Evolutionary conservation across 2,113 vertebrate species (phyloP).

Genomic region (Psephotus haematonotus): DNA sequence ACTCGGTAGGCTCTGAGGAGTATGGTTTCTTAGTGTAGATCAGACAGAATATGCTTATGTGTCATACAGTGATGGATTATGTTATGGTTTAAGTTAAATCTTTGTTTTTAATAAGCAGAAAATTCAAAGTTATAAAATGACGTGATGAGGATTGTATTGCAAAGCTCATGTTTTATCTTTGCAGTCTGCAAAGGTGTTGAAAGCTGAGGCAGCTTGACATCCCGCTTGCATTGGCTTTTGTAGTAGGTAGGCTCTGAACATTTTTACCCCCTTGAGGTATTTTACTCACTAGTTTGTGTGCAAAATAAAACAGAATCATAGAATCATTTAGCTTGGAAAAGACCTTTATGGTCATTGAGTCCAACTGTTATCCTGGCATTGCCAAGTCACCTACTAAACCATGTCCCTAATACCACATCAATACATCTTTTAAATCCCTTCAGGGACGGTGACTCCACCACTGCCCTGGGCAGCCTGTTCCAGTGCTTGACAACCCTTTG

Average conservation of each 20-base stretch:
- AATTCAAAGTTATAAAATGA: not conserved
- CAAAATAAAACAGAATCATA: not conserved
- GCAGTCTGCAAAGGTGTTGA: not conserved
- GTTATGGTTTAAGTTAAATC: not conserved
- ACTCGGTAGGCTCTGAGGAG: not conserved
- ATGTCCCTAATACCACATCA: not conserved
- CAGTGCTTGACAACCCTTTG: not conserved
- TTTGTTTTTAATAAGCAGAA: not conserved
- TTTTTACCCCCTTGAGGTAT: not conserved
- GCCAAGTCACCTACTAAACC: not conserved
- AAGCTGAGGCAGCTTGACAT: not conserved
- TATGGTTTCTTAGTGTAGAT: not conserved
- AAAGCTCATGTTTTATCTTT: slow-evolving; percentile 1
- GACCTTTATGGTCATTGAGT: not conserved
- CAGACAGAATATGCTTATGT: not conserved
- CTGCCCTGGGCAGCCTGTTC: not conserved
- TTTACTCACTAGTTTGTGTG: slow-evolving; percentile 21
- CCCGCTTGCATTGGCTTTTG: not conserved
- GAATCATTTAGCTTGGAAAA: not conserved
- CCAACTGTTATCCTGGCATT: not conserved
- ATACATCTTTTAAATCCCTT: not conserved
- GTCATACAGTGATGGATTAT: not conserved
- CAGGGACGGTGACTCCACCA: not conserved
- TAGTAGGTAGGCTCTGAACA: not conserved
- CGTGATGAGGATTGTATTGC: not conserved